phyloP scores from a whole-genome alignment of 2,888 invertebrate genomes.

The Orthosia gracilis region DNA sequence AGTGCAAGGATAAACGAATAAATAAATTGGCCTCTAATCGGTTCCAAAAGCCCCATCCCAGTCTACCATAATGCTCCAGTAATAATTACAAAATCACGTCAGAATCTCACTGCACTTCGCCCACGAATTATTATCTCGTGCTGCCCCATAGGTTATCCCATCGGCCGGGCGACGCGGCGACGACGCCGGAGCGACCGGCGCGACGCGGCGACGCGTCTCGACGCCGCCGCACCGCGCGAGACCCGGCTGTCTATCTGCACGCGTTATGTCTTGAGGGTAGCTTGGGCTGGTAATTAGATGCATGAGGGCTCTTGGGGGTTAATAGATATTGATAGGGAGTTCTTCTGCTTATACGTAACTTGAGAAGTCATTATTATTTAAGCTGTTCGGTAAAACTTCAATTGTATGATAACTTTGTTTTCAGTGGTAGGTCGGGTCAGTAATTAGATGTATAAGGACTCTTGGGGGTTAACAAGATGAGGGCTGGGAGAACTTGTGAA shows the following conservation, averaged over 20 bases:
- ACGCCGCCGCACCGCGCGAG: slow-evolving; percentile 55
- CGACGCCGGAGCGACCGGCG: slow-evolving; percentile 50
- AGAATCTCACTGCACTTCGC: slow-evolving; percentile 39
- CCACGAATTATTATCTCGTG: slow-evolving; percentile 51
- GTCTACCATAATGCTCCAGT: slow-evolving; percentile 14
- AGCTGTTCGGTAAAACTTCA: no score
- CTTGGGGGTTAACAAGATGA: neutral
- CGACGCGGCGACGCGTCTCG: slow-evolving; percentile 58
- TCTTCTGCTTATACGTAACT: neutral
- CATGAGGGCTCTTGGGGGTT: slow-evolving; percentile 23
- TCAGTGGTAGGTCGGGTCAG: neutral
- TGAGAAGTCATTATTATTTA: neutral
- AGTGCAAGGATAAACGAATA: no score
- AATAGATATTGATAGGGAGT: slow-evolving; percentile 1
- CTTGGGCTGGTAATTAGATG: slow-evolving; percentile 39
- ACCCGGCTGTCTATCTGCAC: slow-evolving; percentile 53
- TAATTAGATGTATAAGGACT: slow-evolving; percentile 6
- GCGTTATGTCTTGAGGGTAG: slow-evolving; percentile 49
- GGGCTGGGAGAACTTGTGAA: neutral
- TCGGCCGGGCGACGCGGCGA: slow-evolving; percentile 41
- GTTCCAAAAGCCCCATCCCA: neutral
- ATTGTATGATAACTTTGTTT: no score
- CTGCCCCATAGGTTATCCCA: slow-evolving; percentile 60
- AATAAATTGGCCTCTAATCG: no score
- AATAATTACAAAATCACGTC: slow-evolving; percentile 25